Percentiles rank a stretch among this genome's conserved stretches.
phyloP scores from a whole-genome alignment of 2,113 vertebrate species.

The Balaeniceps rex region DNA sequence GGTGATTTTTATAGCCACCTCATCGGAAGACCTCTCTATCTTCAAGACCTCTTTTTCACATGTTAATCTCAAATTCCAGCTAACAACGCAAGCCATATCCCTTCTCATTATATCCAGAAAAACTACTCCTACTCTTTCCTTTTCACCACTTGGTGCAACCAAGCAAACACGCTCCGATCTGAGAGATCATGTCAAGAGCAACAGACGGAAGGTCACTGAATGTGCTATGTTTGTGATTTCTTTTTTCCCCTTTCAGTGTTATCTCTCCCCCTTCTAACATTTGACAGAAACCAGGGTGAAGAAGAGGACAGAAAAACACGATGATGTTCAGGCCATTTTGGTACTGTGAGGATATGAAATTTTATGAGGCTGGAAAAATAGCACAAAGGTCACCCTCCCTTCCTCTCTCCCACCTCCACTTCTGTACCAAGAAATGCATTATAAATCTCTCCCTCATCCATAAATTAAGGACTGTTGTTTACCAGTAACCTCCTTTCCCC shows the following conservation, averaged over 20 bases:
- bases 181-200: background rate
- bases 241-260: background rate
- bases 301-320: background rate
- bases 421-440: background rate
- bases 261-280: background rate
- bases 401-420: background rate
- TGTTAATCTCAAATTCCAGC: background rate
- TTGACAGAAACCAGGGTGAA: background rate
- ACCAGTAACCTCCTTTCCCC: background rate
- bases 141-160: background rate
- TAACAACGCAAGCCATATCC: background rate
- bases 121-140: background rate
- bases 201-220: background rate
- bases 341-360: background rate
- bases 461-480: background rate
- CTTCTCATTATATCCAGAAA: background rate
- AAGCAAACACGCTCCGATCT: background rate
- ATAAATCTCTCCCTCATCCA: background rate
- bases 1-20: background rate
- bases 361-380: background rate
- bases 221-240: background rate
- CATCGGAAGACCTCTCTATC: background rate
- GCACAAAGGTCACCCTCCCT: background rate
- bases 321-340: background rate
- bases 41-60: background rate